These are phyloP conservation scores for Siniperca knerii DNA, from an alignment of 2,113 vertebrate genomes.

Conservation along the genomic window DNA sequence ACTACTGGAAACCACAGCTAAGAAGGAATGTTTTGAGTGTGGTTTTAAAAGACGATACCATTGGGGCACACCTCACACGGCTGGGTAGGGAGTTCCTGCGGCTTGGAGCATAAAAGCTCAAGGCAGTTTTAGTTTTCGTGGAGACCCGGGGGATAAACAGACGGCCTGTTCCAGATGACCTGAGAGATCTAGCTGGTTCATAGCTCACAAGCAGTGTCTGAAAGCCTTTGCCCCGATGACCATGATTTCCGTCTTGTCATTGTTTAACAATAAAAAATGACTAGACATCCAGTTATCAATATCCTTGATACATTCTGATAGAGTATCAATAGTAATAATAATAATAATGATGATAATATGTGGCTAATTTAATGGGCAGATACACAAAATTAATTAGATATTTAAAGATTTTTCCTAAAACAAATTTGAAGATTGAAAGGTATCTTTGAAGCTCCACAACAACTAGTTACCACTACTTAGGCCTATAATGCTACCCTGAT, in stretches of 20 bases:
- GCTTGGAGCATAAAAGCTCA: not conserved
- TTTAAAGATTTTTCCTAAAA: not conserved
- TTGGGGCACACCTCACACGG: not conserved
- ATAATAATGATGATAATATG: not conserved
- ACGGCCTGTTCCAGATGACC: not conserved
- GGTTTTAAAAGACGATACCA: not conserved
- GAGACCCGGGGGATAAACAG: not conserved
- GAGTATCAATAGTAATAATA: too few relatives aligned
- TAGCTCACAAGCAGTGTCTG: not conserved
- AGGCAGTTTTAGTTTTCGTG: not conserved
- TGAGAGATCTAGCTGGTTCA: not conserved
- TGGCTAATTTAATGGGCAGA: not conserved
- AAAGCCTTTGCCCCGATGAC: too few relatives aligned
- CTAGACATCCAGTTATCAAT: too few relatives aligned
- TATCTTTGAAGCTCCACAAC: not conserved
- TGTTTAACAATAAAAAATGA: too few relatives aligned
- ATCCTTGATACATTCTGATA: too few relatives aligned
- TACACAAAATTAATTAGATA: not conserved
- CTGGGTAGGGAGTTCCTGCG: not conserved
- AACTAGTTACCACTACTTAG: not conserved
- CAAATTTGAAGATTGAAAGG: not conserved
- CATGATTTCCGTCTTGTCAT: too few relatives aligned
- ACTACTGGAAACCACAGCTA: not conserved
- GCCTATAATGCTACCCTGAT: not conserved
- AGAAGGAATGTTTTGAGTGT: not conserved